Evolutionary conservation across 1,140 invertebrate genomes (phyloP).

Genomic region (Bombyx mandarina): DNA sequence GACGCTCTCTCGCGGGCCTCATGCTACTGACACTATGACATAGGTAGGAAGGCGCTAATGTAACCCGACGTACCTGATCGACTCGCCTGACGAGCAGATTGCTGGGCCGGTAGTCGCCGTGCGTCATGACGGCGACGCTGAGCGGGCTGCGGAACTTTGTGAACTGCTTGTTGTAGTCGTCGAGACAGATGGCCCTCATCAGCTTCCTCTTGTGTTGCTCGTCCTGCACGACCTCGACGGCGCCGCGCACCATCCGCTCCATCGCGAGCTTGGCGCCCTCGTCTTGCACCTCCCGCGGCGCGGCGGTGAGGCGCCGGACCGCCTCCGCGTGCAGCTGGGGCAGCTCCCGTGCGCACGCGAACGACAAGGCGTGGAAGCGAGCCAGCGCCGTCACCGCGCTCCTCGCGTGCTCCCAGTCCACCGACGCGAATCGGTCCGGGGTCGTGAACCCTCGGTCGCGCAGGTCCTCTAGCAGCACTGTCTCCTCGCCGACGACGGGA

Average conservation of each 20-base stretch:
- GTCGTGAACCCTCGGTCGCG: slow-evolving; percentile 6
- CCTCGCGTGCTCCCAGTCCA: slow-evolving; percentile 17
- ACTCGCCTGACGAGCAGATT: slow-evolving; percentile 34
- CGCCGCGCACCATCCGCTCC: slow-evolving; percentile 8
- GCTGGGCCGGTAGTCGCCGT: slow-evolving; percentile 44
- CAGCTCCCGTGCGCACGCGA: slow-evolving; percentile 7
- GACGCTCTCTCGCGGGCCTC: neutral
- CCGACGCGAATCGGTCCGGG: slow-evolving; percentile 12
- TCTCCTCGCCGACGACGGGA: slow-evolving; percentile 9
- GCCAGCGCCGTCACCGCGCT: slow-evolving; percentile 16
- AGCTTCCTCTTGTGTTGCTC: slow-evolving; percentile 25
- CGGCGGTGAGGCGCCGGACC: no score
- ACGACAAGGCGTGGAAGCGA: slow-evolving; percentile 22
- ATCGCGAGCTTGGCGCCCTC: slow-evolving; percentile 4
- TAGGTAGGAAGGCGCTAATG: neutral
- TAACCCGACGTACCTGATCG: slow-evolving; percentile 5
- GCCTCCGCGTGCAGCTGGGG: no score
- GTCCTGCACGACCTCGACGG: slow-evolving; percentile 12
- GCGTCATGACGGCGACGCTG: slow-evolving; percentile 24
- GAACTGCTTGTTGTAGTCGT: slow-evolving; percentile 4
- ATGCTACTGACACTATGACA: neutral
- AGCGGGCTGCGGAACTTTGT: slow-evolving; percentile 17
- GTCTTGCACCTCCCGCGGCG: neutral
- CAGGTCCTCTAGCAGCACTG: slow-evolving; percentile 20
- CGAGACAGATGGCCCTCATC: slow-evolving; percentile 8